Percentiles rank a stretch among this genome's conserved stretches.
phyloP scores from a whole-genome alignment of 2,797 vertebrate species.

The Trichosurus vulpecula region DNA sequence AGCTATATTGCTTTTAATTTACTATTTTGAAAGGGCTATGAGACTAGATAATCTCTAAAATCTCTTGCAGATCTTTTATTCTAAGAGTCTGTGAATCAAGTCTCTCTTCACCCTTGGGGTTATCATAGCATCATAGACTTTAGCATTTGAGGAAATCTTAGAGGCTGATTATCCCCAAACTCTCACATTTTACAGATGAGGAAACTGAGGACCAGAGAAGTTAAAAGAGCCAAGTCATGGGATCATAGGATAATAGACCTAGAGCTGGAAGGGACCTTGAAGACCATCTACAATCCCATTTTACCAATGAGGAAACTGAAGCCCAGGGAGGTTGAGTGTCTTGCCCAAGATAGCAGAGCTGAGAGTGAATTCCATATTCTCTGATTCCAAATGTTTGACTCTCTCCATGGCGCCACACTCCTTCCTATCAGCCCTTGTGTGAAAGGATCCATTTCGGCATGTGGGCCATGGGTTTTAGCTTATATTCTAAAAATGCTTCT shows the following conservation, averaged over 20 bases:
- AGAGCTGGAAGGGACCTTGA: neutral
- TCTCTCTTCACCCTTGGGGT: neutral
- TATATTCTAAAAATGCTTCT: neutral
- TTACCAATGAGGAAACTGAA: neutral
- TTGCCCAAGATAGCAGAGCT: neutral
- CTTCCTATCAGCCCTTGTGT: neutral
- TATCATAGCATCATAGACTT: neutral
- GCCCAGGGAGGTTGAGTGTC: neutral
- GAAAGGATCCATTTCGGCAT: neutral
- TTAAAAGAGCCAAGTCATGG: neutral
- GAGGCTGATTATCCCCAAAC: neutral
- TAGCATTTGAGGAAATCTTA: neutral
- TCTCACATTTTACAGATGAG: neutral
- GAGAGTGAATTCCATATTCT: neutral
- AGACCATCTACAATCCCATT: neutral
- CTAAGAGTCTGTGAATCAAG: neutral
- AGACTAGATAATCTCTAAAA: neutral
- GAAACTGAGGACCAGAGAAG: neutral
- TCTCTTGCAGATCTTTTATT: neutral
- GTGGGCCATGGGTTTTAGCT: neutral
- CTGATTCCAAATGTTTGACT: neutral
- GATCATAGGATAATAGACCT: neutral
- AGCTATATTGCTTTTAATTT: neutral
- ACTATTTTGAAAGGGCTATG: neutral
- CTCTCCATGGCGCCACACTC: neutral